Conservation (phyloP, 2,113 vertebrate species). For the Actinemys pallida region DNA sequence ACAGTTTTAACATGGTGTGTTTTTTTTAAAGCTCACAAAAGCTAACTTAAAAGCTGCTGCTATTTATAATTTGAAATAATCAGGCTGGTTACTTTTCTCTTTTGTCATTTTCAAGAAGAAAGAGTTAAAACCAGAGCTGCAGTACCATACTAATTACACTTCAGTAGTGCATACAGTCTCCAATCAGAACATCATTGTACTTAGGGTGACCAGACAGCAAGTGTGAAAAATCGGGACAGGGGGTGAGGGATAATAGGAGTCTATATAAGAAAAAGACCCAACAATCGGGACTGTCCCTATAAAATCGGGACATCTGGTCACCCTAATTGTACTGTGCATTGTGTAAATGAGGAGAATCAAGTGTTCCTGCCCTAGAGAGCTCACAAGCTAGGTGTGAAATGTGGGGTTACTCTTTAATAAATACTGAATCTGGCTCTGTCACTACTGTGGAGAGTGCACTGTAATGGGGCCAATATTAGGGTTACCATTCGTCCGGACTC, state of each 20-base stretch:
- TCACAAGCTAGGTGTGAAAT: not conserved
- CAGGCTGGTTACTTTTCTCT: not conserved
- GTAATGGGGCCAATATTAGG: not conserved
- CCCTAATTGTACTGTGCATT: not conserved
- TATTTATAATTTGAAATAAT: not conserved
- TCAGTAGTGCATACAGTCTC: not conserved
- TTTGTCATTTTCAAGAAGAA: not conserved
- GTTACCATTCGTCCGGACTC: no score
- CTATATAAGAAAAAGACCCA: no score
- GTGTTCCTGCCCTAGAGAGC: not conserved
- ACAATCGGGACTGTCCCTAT: no score
- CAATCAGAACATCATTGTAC: not conserved
- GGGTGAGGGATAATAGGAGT: no score
- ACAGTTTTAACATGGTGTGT: not conserved
- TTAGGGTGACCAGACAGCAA: no score
- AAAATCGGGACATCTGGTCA: no score
- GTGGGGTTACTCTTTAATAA: not conserved
- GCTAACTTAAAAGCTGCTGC: not conserved
- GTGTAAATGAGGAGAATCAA: not conserved
- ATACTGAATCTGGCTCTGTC: not conserved
- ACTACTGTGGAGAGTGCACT: no score
- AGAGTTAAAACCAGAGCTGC: not conserved
- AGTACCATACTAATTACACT: fast-evolving
- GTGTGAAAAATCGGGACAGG: no score
- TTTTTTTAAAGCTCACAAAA: not conserved